Percentiles rank a stretch among this genome's conserved stretches.
Evolutionary conservation across 2,888 invertebrate species (phyloP).

Genomic region (Caenorhabditis zanzibari): DNA sequence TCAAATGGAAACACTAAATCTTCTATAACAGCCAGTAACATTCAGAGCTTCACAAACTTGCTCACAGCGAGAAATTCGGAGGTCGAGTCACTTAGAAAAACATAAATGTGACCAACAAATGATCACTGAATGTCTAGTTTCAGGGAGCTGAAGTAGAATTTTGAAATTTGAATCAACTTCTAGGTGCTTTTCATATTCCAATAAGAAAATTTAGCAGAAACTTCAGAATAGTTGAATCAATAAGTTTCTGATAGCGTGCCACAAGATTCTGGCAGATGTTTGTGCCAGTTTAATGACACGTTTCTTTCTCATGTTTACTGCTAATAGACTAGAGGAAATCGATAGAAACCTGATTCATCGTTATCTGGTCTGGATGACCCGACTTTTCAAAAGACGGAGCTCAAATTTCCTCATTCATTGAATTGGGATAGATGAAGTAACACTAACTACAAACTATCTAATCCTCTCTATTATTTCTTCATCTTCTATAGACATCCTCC

Average conservation of each 20-base stretch:
- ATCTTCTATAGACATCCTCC: constrained; percentile 4
- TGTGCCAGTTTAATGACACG: not conserved
- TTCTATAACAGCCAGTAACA: too few species aligned
- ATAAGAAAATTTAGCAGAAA: too few species aligned
- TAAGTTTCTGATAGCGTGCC: not conserved
- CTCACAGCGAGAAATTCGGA: too few species aligned
- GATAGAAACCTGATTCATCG: not conserved
- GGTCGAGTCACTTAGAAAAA: too few species aligned
- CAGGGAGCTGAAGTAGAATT: too few species aligned
- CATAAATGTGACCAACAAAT: too few species aligned
- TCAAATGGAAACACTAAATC: too few species aligned
- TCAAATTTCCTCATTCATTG: not conserved
- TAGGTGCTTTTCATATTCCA: too few species aligned
- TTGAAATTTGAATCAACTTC: too few species aligned
- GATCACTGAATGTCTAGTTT: too few species aligned
- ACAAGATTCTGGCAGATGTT: not conserved
- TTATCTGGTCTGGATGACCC: constrained; percentile 1
- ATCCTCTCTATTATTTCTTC: not conserved
- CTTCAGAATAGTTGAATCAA: not conserved
- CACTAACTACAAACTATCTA: constrained; percentile 29
- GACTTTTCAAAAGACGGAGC: too few species aligned
- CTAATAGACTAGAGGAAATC: not conserved
- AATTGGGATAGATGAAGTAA: constrained; percentile 6
- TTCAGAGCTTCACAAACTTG: too few species aligned
- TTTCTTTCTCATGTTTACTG: not conserved